Evolutionary conservation across 1,140 invertebrate genomes (phyloP), one percentile per base, ranked within the genome.

Genomic region (Battus philenor): DNA sequence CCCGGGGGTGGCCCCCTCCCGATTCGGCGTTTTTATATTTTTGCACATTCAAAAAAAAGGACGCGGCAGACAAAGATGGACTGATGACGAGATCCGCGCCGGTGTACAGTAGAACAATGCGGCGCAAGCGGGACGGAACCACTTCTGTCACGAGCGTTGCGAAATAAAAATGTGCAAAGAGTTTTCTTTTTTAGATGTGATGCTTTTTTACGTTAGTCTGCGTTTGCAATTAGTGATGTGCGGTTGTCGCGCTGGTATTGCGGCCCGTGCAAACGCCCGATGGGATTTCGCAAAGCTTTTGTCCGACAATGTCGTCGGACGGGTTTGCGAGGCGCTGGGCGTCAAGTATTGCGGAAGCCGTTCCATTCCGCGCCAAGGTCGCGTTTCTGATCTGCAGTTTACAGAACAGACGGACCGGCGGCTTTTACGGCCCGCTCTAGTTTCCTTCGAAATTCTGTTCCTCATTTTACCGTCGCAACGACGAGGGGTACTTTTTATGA

Each of bases 101-200:
- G 52, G 55, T 48, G 44, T 49, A 50, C 44, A 44, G 50, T 13
- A 43, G 47, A 80, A 82, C 78, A 85, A 85, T 82, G 58, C 59
- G 44, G 80, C 49, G 68, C 44, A 59, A 85, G 73, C 68, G 73
- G 67, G 81, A 85, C 70, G 59, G 64, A 59, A 50, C 41, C 68
- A 66, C 56, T 72, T 71, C 71, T 77, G 71, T 80, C 80, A 76
- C 64, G 61, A 58, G 61, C 54, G 59, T 61, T 44, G 66, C 65
- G 56, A 80, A 80, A 84, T 84, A 85, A 85, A 85, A 85, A 85
- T 81, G 80, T 82, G 76, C 80, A 81, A 76, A 80, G 68, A 61
- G 68, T 72, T 61, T 78, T 69, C 71, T 82, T 84, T 81, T 81
- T 78, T 73, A 65, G 70, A 80, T 84, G 80, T 77, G 77, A 75